Percentiles rank a stretch among this genome's conserved stretches.
phyloP scores from a whole-genome alignment of 1,140 invertebrate genomes.

The Carcinoscorpius rotundicauda region DNA sequence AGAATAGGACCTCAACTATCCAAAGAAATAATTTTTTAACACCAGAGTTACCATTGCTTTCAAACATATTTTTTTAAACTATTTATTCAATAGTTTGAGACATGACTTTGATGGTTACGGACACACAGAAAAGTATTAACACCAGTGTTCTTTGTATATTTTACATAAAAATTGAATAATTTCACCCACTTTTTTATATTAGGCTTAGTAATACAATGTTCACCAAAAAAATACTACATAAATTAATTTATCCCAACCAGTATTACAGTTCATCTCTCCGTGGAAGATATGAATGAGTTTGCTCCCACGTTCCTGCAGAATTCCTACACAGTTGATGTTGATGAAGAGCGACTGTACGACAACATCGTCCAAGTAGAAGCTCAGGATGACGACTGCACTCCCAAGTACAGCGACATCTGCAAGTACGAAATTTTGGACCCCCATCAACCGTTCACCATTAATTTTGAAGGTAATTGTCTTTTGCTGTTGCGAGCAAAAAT shows the following conservation, averaged over 20 bases:
- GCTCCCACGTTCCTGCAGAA: conserved; percentile 74
- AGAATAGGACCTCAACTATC: too few species aligned
- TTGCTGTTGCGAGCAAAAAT: conserved; percentile 3
- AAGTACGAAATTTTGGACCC: conserved; percentile 73
- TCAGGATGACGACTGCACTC: conserved; percentile 78
- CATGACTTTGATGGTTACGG: too few species aligned
- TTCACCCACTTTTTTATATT: too few species aligned
- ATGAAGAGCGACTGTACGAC: conserved; percentile 79
- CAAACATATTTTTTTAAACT: too few species aligned
- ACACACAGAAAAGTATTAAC: too few species aligned
- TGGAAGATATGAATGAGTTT: conserved; percentile 90
- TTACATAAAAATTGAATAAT: too few species aligned
- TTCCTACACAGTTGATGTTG: conserved; percentile 65
- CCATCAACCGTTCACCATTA: conserved; percentile 78
- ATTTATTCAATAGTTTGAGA: too few species aligned
- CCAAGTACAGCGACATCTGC: conserved; percentile 84
- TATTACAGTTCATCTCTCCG: conserved; percentile 77
- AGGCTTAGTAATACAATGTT: too few species aligned
- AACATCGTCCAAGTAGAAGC: conserved; percentile 82
- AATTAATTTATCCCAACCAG: conserved; percentile 32
- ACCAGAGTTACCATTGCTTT: too few species aligned
- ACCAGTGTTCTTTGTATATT: too few species aligned
- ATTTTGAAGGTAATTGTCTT: conserved; percentile 58
- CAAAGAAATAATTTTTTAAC: too few species aligned
- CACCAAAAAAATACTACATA: too few species aligned